These are phyloP conservation scores for Smutsia temminckii DNA, from an alignment of 2,797 vertebrate species.

Conservation along the genomic window DNA sequence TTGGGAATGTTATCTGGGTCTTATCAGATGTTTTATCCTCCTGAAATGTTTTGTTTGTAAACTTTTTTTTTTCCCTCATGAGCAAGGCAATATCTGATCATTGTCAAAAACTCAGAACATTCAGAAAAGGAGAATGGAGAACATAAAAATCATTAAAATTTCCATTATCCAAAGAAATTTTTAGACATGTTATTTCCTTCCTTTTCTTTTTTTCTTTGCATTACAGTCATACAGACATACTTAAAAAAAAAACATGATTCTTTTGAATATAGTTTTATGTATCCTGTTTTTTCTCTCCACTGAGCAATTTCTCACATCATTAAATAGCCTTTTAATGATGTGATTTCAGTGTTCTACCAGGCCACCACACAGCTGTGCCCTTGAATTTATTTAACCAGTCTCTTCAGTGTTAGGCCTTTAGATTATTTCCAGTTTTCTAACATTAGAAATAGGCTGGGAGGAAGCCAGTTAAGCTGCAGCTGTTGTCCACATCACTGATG, in stretches of 20 bases:
- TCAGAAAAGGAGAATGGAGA: not conserved
- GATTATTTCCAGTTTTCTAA: constrained; percentile 25
- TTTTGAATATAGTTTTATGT: not conserved
- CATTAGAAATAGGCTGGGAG: not conserved
- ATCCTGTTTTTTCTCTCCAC: not conserved
- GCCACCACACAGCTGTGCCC: constrained; percentile 44
- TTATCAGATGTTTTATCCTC: not conserved
- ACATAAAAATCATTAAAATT: not conserved
- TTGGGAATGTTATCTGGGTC: not conserved
- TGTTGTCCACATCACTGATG: not conserved
- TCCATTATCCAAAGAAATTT: not conserved
- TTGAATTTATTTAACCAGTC: not conserved
- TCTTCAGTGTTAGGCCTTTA: not conserved
- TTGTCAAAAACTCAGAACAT: not conserved
- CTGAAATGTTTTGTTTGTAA: not conserved
- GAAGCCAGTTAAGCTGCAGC: not conserved
- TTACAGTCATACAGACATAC: not conserved
- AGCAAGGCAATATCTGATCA: not conserved
- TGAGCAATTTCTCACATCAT: constrained; percentile 50
- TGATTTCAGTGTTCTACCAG: constrained; percentile 35
- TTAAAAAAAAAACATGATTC: not conserved
- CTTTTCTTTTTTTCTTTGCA: not conserved
- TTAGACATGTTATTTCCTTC: not conserved
- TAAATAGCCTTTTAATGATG: constrained; percentile 49
- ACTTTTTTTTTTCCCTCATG: not conserved